Evolutionary conservation across 2,797 vertebrate genomes (phyloP).

Genomic region (Hemibagrus guttatus): DNA sequence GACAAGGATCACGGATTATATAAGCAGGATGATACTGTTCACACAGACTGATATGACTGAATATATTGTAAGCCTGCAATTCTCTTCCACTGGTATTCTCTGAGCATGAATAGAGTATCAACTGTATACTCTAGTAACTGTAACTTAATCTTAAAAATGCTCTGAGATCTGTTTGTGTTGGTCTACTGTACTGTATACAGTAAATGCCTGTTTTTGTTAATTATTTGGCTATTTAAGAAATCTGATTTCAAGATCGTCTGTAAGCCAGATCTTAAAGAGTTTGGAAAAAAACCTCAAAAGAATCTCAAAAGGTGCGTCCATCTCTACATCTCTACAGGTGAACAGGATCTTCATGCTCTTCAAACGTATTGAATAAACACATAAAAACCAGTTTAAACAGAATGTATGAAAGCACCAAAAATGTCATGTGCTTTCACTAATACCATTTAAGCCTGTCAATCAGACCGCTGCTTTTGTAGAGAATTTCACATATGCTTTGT

Average conservation of each 20-base stretch:
- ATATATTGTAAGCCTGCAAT: too few relatives aligned
- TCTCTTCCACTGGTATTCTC: too few relatives aligned
- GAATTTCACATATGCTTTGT: not conserved
- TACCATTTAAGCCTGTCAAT: not conserved
- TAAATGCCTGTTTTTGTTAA: not conserved
- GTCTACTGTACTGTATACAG: not conserved
- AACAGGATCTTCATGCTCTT: conserved; percentile 15
- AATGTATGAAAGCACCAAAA: not conserved
- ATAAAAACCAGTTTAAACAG: conserved; percentile 17
- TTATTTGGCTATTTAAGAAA: not conserved
- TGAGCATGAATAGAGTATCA: not conserved
- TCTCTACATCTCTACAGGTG: not conserved
- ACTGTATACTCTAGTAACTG: too few relatives aligned
- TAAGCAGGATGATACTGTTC: too few relatives aligned
- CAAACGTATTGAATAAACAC: conserved; percentile 4
- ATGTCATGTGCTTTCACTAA: not conserved
- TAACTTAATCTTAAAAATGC: not conserved
- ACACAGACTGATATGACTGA: too few relatives aligned
- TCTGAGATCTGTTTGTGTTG: not conserved
- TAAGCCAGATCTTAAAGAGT: not conserved
- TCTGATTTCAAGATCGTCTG: too few relatives aligned
- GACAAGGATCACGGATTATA: too few relatives aligned
- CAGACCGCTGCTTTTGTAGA: not conserved
- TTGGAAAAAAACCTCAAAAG: not conserved
- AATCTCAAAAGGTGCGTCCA: not conserved